Evolutionary conservation across 2,888 invertebrate genomes (phyloP), one percentile per base, ranked within the genome.

Genomic region (Macaria notata): DNA sequence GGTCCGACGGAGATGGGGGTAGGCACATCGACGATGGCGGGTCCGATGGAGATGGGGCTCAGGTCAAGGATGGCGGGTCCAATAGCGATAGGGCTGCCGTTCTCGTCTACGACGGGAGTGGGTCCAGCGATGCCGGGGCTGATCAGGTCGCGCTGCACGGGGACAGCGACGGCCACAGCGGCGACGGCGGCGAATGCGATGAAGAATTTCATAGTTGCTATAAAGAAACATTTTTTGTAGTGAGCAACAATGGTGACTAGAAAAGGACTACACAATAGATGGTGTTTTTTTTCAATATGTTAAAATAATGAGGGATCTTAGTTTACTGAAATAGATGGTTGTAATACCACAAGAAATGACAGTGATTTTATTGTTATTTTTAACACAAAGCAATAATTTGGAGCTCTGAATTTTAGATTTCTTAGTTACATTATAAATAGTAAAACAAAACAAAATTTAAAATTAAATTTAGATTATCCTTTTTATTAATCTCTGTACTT

Each of bases 21-120:
- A 60, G 72, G 59, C 72, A 78, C 75, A 63, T 78, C 78, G 47
- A 70, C 71, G 50, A 78, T 55, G 31, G 51, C 56, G 46, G 61
- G 61, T 36, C 56, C 61, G 53, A 6, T 54, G 65, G 65, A 44
- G 62, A 54, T 54, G 49, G 57, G 59, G 56, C 31, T 49, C 31
- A 33, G 33, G 4, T 65, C 66, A 5, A 70, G 54, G 52, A 68
- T 36, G 31, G 69, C 68, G 62, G 68, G 68, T 57, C 66, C 73
- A 0, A 63, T 66, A n/a, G 62, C 53, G 46, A 68, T 63, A 42
- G 69, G 70, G 5, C 50, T 51, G 29, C 56, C 52, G 8, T 56
- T 51, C 0, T 62, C 66, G 0, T 65, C 60, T 7, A 69, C 61
- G 44, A 72, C 45, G 52, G 65, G 63, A 30, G 65, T 63, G 38